Percentiles rank a stretch among this genome's conserved stretches.
Evolutionary conservation across 2,888 invertebrate genomes (phyloP).

Genomic region (Laspeyria flexula): DNA sequence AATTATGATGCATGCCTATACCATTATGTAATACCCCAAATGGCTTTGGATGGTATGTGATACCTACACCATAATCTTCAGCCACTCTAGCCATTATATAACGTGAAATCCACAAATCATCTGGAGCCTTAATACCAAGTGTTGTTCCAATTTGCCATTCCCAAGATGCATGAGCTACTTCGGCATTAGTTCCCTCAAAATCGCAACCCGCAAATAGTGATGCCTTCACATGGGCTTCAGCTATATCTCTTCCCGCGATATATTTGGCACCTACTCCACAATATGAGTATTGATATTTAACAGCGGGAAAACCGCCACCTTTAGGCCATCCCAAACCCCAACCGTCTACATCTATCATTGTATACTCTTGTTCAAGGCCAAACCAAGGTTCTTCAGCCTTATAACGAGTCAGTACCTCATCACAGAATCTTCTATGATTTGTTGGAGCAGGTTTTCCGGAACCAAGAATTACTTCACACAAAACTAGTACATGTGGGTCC

Average conservation of each 20-base stretch:
- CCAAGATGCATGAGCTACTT: conserved; percentile 98
- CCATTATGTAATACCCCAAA: conserved; percentile 94
- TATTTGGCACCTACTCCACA: conserved; percentile 98
- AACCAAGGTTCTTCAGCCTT: conserved; percentile 93
- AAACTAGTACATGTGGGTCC: conserved; percentile 94
- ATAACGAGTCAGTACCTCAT: conserved; percentile 89
- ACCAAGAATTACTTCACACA: conserved; percentile 92
- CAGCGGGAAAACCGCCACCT: conserved; percentile 94
- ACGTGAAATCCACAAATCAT: conserved; percentile 95
- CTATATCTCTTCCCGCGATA: conserved; percentile 96
- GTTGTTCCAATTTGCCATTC: conserved; percentile 96
- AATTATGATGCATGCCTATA: conserved; percentile 95
- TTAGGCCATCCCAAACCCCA: conserved; percentile 97
- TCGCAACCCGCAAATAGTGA: conserved; percentile 97
- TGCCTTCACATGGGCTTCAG: conserved; percentile 92
- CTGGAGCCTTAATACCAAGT: conserved; percentile 92
- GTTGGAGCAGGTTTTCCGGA: conserved; percentile 90
- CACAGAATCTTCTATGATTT: conserved; percentile 90
- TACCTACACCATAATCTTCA: conserved; percentile 93
- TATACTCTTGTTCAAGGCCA: conserved; percentile 97
- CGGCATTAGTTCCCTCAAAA: conserved; percentile 97
- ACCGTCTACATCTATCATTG: conserved; percentile 94
- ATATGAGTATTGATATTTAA: conserved; percentile 95
- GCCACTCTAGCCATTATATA: conserved; percentile 93
- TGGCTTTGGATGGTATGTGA: conserved; percentile 90